Evolutionary conservation across 2,888 invertebrate genomes (phyloP), one percentile per base, ranked within the genome.

Genomic region (Argyresthia albistria): DNA sequence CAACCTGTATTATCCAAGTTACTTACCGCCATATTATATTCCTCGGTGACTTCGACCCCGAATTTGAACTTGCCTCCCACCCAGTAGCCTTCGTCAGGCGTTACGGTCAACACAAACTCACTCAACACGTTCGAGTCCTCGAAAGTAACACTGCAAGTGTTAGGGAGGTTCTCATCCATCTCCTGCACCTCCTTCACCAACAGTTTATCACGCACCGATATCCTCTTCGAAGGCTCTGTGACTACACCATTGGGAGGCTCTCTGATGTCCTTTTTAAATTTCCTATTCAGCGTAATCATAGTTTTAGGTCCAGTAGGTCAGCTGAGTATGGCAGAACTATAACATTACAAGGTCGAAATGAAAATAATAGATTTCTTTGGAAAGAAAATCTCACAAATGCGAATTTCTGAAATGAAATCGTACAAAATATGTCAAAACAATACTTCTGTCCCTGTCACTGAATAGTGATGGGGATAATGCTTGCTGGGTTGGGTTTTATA

Each of bases 11-110:
- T n/a, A n/a, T n/a, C n/a, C n/a, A n/a, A n/a, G n/a, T n/a, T 68
- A 90, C 92, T 90, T 90, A 97, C 97, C 77, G 95, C 94, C 93
- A 97, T 97, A 81, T 98, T 98, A 89, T 98, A 98, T 61, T 97
- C 97, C 70, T 97, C 97, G 25, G 97, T 95, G 55, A 98, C 95
- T 67, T 90, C 89, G 61, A 98, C 90, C 69, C 92, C 91, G 80
- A 98, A 98, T 71, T 90, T 90, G 81, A 97, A 98, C 61, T 89
- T 90, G 39, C 98, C 98, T 53, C 94, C 94, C 66, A 90, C 89
- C 96, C 97, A 98, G 70, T 92, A 93, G 0, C 97, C 97, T 80
- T 97, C 96, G 61, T 95, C 94, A 2, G 97, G 95, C 54, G 90
- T 80, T 53, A 97, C 93, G 49, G 90, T 90, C 59, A 98, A 84